Conservation (phyloP, 2,113 vertebrate genomes). For the Edolisoma coerulescens region DNA sequence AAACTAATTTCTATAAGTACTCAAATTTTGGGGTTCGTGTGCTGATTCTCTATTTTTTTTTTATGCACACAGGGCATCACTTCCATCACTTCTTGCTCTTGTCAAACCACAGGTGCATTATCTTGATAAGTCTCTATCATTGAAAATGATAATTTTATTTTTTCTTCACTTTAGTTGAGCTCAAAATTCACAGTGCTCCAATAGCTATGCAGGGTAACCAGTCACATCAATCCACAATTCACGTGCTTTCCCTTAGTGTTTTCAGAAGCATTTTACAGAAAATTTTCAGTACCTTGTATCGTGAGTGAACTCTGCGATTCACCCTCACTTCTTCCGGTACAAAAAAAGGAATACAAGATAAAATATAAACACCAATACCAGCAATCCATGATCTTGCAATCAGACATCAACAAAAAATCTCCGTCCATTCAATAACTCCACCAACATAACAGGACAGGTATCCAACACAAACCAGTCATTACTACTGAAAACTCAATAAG, state of each 20-base stretch:
- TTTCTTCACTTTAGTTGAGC: not conserved
- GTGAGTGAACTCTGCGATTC: not conserved
- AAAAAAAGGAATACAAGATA: not conserved
- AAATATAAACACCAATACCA: not conserved
- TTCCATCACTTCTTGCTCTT: not conserved
- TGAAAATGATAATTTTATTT: not conserved
- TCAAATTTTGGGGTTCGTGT: not conserved
- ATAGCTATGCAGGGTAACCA: accelerated
- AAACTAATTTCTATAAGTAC: not conserved
- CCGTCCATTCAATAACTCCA: not conserved
- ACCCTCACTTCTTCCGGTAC: not conserved
- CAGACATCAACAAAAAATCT: not conserved
- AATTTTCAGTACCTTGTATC: no score
- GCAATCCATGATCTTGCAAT: not conserved
- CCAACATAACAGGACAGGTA: not conserved
- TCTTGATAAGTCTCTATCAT: not conserved
- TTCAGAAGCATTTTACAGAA: not conserved
- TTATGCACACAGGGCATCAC: not conserved
- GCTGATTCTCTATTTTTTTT: not conserved
- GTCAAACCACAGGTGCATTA: accelerated
- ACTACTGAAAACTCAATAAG: accelerated
- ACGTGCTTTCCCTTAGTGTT: not conserved
- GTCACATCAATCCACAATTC: not conserved
- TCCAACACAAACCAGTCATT: not conserved
- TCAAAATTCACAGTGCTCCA: not conserved